Base-by-base conservation (phyloP, 1,140 invertebrate genomes). In the Saccostrea glomerata region DNA sequence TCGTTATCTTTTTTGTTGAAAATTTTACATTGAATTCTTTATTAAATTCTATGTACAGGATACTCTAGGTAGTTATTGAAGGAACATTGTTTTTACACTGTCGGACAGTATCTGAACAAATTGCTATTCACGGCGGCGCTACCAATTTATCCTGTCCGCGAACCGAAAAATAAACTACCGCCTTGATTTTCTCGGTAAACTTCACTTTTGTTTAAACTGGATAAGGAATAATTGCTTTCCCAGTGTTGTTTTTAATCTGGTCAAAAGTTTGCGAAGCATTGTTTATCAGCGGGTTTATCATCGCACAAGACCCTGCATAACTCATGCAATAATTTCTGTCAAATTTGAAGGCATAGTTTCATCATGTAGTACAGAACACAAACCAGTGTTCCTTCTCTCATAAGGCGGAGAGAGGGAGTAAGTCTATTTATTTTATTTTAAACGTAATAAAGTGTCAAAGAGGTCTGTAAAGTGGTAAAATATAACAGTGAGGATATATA, bases 161-260 rank as follows among this genome's bases (percentile, higher is more conserved):
- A 77, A 30, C 70, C 70, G 70, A 77, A 77, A 77, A 77, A 77
- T 77, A 77, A 77, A 77, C 70, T 77, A 77, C 70, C 70, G 70
- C 70, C 70, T 30, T 25, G 25, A 77, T 30, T 36, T 77, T 77
- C 70, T 77, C 70, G 70, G 70, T 77, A 77, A 77, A 77, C 70
- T 77, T 77, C 70, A 77, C 70, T 77, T 77, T 77, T 77, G 70
- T 77, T 77, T 77, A 77, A 77, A 77, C 23, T 77, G 70, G 70
- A 77, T 77, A 77, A 77, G 70, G 15, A 77, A 77, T 77, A 77
- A 77, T 77, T 77, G 70, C 25, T 77, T 77, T 77, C 30, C 70
- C 70, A 23, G 70, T 77, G 70, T 77, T 77, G 70, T 77, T 77
- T 77, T 77, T 77, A 77, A 77, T 77, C 70, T 77, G 70, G 70